Base-by-base conservation (phyloP, 2,797 vertebrate genomes). In the Eremophila alpestris region DNA sequence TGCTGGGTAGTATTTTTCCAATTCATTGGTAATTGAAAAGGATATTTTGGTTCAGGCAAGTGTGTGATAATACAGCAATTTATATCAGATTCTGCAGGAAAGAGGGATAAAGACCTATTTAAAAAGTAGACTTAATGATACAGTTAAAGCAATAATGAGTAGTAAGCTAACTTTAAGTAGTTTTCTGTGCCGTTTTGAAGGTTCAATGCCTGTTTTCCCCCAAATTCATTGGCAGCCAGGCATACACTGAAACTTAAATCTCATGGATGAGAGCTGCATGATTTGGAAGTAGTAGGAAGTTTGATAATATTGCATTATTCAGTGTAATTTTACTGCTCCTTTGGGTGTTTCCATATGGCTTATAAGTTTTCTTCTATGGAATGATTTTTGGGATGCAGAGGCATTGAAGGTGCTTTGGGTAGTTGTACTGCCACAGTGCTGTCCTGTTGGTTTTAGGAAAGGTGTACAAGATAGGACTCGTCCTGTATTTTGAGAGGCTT, bases 1-100 rank as follows among this genome's bases (percentile, higher is more conserved):
- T 9, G 4, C 67, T 87, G 38, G 21, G 36, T 81, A 65, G 16
- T 89, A 56, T 77, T 91, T 93, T 95, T 93, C 68, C 75, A 82
- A 90, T 76, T 76, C 5, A n/a, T 11, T 71, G 51, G 69, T 83
- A 75, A 84, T 73, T 89, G 74, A 67, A 82, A 75, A 69, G 36
- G 22, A 15, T 21, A 32, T 79, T 90, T 92, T 89, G 23, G 89
- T 92, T 16, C 36, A 65, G 48, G 40, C 17, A 29, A 54, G 9
- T 22, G 8, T 62, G 40, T 88, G n/a, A 19, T 62, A 60, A 62
- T 92, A 30, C 6, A 90, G 54, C 36, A 54, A 26, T 78, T 90
- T 68, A 8, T 74, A 68, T 60, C 17, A 29, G n/a, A 36, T 71
- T 78, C 36, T 78, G 68, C 30, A 70, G 36, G 58, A 74, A 91